A percentile compares a stretch with the other conserved stretches of the same genome.
Evolutionary conservation across 1,140 invertebrate species (phyloP).

Genomic region (Brachionus paranguensis): DNA sequence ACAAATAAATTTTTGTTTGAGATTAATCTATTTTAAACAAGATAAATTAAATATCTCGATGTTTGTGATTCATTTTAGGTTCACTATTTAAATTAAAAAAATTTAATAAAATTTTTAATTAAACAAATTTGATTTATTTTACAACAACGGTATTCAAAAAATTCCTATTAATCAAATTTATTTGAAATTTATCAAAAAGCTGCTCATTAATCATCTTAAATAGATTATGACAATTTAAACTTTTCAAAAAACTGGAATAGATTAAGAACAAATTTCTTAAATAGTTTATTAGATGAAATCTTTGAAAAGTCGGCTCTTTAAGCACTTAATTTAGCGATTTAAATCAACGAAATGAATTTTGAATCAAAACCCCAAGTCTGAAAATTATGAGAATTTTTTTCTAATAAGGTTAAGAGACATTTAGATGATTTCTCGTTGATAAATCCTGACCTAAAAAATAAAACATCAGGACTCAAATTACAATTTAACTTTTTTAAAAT

Average conservation of each 20-base stretch:
- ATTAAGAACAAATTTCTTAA: neutral
- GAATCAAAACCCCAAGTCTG: neutral
- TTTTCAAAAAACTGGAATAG: neutral
- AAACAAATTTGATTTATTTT: neutral
- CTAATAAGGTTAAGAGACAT: neutral
- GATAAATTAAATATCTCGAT: neutral
- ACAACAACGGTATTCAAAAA: too few species aligned
- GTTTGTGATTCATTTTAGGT: neutral
- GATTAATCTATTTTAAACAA: neutral
- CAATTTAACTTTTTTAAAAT: neutral
- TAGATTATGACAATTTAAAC: neutral
- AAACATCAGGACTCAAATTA: neutral
- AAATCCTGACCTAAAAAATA: neutral
- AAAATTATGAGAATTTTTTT: neutral
- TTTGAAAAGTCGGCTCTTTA: neutral
- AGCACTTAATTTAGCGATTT: neutral
- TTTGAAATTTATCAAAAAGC: too few species aligned
- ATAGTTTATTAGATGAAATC: neutral
- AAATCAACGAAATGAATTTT: neutral
- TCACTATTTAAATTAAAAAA: neutral
- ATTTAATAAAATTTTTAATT: neutral
- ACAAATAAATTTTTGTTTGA: neutral
- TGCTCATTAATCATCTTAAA: neutral
- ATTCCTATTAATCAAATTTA: neutral
- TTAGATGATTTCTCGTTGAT: neutral